Conservation (phyloP, 2,113 vertebrate genomes). For the Colinus virginianus region DNA sequence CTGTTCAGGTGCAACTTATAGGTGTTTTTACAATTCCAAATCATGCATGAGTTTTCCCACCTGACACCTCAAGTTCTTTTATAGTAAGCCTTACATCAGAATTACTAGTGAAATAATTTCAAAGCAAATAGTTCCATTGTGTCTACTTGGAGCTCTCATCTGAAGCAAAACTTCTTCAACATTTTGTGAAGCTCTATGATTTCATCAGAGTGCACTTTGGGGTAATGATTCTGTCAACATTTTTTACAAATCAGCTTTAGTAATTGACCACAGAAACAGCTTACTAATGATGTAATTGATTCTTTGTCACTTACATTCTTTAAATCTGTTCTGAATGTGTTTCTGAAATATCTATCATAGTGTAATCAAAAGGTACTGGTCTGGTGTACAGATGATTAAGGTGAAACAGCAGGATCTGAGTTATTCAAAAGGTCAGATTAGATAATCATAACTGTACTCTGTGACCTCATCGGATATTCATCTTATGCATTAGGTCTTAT, state of each 20-base stretch:
- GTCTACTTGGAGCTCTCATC: background rate
- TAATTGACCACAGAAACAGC: background rate
- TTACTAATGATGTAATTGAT: background rate
- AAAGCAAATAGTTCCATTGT: background rate
- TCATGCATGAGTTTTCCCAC: background rate
- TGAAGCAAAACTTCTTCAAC: background rate
- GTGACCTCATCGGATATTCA: conserved; percentile 30
- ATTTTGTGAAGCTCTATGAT: background rate
- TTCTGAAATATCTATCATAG: background rate
- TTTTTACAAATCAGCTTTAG: background rate
- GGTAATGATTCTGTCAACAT: background rate
- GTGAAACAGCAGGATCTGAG: conserved; percentile 20
- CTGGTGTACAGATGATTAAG: conserved; percentile 12
- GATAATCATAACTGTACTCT: conserved; percentile 15
- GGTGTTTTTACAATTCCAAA: background rate
- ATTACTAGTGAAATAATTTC: background rate
- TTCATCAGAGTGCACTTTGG: background rate
- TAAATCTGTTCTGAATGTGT: background rate
- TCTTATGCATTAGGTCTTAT: conserved; percentile 11
- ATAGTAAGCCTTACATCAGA: background rate
- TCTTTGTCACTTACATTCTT: conserved; percentile 28
- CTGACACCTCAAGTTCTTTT: fast-evolving
- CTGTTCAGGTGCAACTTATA: background rate
- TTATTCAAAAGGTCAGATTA: conserved; percentile 49
- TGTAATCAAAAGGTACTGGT: conserved; percentile 17